Conservation (phyloP, 2,113 vertebrate genomes). For the Istiophorus platypterus region DNA sequence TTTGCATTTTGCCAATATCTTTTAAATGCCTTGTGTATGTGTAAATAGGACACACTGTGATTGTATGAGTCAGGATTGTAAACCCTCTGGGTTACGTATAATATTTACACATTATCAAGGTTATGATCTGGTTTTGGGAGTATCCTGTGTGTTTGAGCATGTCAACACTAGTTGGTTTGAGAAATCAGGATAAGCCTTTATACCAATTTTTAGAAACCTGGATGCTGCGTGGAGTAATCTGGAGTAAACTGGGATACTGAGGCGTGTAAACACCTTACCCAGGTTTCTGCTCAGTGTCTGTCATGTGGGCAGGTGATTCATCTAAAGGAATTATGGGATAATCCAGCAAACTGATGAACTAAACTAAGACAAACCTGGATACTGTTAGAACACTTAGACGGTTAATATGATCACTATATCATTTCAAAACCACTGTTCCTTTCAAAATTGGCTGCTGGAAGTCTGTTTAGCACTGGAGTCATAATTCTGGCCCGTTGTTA, state of each 20-base stretch:
- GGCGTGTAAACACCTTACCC: no score
- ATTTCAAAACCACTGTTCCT: neutral
- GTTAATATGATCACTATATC: neutral
- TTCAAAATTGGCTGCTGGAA: neutral
- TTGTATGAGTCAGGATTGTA: neutral
- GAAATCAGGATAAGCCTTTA: no score
- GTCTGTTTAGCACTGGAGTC: neutral
- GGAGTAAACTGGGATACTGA: no score
- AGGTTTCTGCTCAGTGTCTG: no score
- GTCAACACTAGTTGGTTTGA: neutral
- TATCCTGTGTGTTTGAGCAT: neutral
- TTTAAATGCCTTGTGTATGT: constrained; percentile 14
- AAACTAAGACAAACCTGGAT: neutral
- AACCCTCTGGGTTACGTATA: neutral
- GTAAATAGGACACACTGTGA: no score
- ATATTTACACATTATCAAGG: no score
- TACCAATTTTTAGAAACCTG: no score
- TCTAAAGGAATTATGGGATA: no score
- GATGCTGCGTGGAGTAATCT: no score
- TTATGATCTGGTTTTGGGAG: neutral
- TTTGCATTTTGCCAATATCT: constrained; percentile 17
- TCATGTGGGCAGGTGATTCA: no score
- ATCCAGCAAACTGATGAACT: neutral
- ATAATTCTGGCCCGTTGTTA: constrained; percentile 35
- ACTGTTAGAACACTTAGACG: neutral